phyloP scores from a whole-genome alignment of 2,888 invertebrate genomes.

The Osmoderma eremita region DNA sequence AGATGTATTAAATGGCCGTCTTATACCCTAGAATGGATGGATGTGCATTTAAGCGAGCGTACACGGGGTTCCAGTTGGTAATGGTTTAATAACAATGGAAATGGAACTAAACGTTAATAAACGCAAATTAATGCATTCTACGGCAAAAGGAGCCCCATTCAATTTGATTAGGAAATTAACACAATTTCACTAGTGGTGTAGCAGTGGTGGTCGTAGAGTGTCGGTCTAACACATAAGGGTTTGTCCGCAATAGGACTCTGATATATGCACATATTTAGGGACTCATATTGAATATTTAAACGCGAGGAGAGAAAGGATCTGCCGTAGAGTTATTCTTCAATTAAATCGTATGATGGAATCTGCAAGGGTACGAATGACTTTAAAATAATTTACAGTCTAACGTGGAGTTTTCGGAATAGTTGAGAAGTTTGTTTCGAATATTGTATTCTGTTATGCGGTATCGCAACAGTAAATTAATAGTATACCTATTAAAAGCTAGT shows the following conservation, averaged over 20 bases:
- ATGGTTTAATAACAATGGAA: conserved; percentile 36
- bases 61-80: conserved; percentile 22
- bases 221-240: conserved; percentile 18
- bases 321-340: conserved; percentile 23
- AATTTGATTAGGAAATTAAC: conserved; percentile 38
- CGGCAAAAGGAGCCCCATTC: conserved; percentile 24
- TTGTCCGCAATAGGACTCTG: conserved; percentile 18
- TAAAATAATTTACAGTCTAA: conserved; percentile 21
- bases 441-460: no score
- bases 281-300: conserved; percentile 34
- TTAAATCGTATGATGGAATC: conserved; percentile 23
- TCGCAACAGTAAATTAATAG: no score
- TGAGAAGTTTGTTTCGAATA: neutral
- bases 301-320: neutral
- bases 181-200: conserved; percentile 21
- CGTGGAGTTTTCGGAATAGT: neutral
- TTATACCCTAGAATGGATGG: conserved; percentile 22
- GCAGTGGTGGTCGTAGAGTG: neutral
- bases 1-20: conserved; percentile 9
- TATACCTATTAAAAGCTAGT: no score
- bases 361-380: conserved; percentile 7
- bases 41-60: conserved; percentile 29
- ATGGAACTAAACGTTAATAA: conserved; percentile 35
- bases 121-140: conserved; percentile 36
- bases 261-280: conserved; percentile 35